These are phyloP conservation scores for Steinernema khuongi DNA, from an alignment of 1,140 invertebrate genomes.

Conservation along the genomic window DNA sequence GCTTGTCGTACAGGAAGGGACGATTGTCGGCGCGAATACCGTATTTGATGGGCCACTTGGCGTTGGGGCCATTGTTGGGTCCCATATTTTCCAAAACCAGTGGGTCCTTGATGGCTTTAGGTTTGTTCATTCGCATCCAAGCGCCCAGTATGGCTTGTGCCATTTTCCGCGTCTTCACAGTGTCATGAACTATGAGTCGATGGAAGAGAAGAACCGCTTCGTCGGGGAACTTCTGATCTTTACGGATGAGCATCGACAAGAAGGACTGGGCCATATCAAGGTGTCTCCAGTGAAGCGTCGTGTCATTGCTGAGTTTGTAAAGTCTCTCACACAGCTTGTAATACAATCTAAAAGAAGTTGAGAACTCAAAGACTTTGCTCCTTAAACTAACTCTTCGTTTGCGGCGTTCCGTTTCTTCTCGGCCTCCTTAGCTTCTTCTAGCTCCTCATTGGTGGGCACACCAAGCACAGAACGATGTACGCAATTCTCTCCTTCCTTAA, in stretches of 20 bases:
- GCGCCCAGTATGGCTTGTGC: constrained; percentile 66
- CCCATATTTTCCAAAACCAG: constrained; percentile 62
- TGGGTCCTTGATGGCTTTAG: constrained; percentile 66
- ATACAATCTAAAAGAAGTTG: constrained; percentile 60
- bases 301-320: constrained; percentile 28
- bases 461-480: constrained; percentile 4
- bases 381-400: constrained; percentile 5
- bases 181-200: constrained; percentile 70
- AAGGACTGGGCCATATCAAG: constrained; percentile 71
- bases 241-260: constrained; percentile 69
- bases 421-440: constrained; percentile 22
- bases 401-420: constrained; percentile 42
- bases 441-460: constrained; percentile 24
- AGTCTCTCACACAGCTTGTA: constrained; percentile 32
- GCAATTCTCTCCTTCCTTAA: constrained; percentile 35
- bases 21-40: constrained; percentile 68
- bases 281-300: constrained; percentile 70
- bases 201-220: constrained; percentile 69
- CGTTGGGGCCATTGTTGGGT: constrained; percentile 40
- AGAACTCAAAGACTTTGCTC: not conserved
- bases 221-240: constrained; percentile 67
- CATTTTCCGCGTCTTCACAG: constrained; percentile 68
- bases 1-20: constrained; percentile 71
- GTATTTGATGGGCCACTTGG: constrained; percentile 42
- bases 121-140: constrained; percentile 73